Base-by-base conservation (phyloP, 1,140 invertebrate genomes). In the Tetragonula clypearis region DNA sequence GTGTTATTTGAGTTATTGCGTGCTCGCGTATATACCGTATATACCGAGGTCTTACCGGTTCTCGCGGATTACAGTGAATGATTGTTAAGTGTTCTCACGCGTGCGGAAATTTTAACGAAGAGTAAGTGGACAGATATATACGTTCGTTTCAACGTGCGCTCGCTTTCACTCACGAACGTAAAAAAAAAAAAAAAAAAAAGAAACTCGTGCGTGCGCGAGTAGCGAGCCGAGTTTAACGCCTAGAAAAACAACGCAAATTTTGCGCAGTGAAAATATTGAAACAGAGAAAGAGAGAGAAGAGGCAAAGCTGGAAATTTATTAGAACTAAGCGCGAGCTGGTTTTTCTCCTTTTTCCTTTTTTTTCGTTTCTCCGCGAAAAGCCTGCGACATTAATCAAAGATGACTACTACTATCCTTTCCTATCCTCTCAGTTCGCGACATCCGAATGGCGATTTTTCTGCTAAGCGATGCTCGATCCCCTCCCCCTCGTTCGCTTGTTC, bases 381-480 rank as follows among this genome's bases (percentile, higher is more conserved):
- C 60, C 58, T 49, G 79, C 69, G 76, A 83, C 89, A 90, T 90
- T 90, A 90, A 90, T 90, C 89, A 90, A 88, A 82, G 84, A 65
- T 77, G 84, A 89, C 79, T 82, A 89, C 86, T 30, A 30, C 80
- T 85, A 82, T 81, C 68, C 78, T 77, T 76, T 79, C 69, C 62
- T 80, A 55, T 69, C 65, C 84, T 58, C 79, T 86, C 81, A 60
- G 73, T 89, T 88, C 77, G 58, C 77, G 68, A 75, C 30, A 30
- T 30, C 49, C 55, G 41, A 35, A 21, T 72, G 55, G 68, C 76
- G 72, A 84, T 84, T 78, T 79, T 84, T 84, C 76, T 62, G 15
- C 68, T 30, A 26, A 72, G 35, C 82, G 65, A 79, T 79, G 69
- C 58, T 77, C 73, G 19, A 41, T 41, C 21, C 21, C 58, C 49